phyloP scores from a whole-genome alignment of 2,888 invertebrate species.

The Achlya flavicornis region DNA sequence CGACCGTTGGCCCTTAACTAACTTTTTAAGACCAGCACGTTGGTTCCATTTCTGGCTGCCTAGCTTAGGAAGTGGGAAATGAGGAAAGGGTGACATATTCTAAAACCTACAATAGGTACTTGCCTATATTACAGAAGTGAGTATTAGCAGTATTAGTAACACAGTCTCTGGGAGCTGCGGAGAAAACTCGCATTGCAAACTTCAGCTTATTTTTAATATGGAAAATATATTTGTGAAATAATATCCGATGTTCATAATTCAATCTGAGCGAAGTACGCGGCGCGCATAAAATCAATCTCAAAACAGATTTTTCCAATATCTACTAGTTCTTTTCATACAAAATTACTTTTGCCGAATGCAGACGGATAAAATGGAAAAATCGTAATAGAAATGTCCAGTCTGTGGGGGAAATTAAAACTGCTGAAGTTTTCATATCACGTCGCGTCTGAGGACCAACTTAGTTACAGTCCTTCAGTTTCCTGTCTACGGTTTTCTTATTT shows the following conservation, averaged over 20 bases:
- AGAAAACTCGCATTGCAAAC: neutral
- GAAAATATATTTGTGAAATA: too few species aligned
- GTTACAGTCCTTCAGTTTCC: constrained; percentile 4
- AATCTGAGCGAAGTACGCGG: neutral
- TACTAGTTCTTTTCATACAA: constrained; percentile 1
- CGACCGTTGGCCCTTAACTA: too few species aligned
- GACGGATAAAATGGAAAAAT: constrained; percentile 2
- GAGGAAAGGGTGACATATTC: too few species aligned
- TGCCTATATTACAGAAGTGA: too few species aligned
- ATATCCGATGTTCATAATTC: neutral
- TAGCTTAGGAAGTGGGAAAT: too few species aligned
- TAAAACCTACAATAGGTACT: too few species aligned
- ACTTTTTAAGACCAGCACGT: too few species aligned
- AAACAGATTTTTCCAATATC: constrained; percentile 6
- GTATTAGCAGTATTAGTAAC: too few species aligned
- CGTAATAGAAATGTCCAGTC: constrained; percentile 13
- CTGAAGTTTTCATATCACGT: constrained; percentile 27
- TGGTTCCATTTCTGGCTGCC: too few species aligned
- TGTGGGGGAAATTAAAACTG: constrained; percentile 24
- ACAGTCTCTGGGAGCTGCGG: too few species aligned
- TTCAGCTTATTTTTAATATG: too few species aligned
- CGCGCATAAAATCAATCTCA: constrained; percentile 3
- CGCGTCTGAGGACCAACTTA: neutral
- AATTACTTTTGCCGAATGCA: constrained; percentile 7
- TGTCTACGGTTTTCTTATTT: neutral